Conservation (phyloP, 2,113 vertebrate genomes). For the Bubo blakistoni region DNA sequence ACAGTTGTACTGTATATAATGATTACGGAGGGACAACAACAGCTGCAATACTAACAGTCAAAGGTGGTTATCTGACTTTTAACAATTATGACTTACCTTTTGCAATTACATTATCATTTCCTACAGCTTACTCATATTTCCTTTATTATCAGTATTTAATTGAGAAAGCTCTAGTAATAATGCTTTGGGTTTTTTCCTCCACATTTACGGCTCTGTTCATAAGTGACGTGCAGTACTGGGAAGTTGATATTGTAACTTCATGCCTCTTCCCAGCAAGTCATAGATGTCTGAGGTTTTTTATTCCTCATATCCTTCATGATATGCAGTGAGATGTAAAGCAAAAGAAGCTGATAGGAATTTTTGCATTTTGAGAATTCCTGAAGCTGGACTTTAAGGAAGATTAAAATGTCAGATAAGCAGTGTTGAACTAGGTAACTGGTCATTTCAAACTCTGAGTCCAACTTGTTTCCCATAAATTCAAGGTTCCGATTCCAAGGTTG, state of each 20-base stretch:
- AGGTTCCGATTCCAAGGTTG: background rate
- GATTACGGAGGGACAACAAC: conserved; percentile 76
- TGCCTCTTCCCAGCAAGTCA: background rate
- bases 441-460: background rate
- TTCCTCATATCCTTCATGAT: background rate
- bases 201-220: conserved; percentile 30
- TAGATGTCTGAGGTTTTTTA: background rate
- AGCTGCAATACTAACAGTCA: conserved; percentile 82
- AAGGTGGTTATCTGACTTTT: conserved; percentile 84
- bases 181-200: background rate
- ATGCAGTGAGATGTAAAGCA: background rate
- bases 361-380: background rate
- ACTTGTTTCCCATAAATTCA: background rate
- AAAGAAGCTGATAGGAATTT: background rate
- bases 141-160: background rate
- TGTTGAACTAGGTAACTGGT: background rate
- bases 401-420: background rate
- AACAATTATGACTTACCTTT: conserved; percentile 66
- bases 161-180: background rate
- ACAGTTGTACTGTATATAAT: conserved; percentile 80
- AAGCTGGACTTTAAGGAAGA: background rate
- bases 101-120: conserved; percentile 35
- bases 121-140: background rate
- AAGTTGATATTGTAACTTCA: background rate
- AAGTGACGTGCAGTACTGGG: background rate